Base-by-base conservation (phyloP, 2,797 vertebrate species). In the Clarias pachynema region DNA sequence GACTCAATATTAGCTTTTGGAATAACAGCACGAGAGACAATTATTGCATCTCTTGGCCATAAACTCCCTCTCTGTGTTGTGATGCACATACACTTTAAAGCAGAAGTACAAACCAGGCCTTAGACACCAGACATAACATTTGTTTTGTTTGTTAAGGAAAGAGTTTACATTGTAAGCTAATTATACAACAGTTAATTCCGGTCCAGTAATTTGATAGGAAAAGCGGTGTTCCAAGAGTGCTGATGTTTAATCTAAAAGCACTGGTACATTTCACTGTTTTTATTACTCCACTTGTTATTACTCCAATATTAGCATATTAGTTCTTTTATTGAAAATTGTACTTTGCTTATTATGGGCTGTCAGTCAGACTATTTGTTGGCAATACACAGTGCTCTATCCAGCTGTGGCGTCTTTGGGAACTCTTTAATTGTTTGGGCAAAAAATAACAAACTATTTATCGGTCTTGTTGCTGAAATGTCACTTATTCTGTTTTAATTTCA, bases 1-100 rank as follows among this genome's bases (percentile, higher is more conserved):
- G 75, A 60, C 20, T 60, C 75, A 78, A 24, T 60, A 31, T 37
- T 78, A 60, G 77, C 15, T n/a, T 62, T 44, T n/a, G 77, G 57
- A 24, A 79, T 12, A 37, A 79, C 57, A 40, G 34, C 14, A 14
- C 0, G 26, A 62, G 56, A 78, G 57, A 62, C 31, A 2, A 4
- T 79, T 63, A 78, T 79, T 79, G 31, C 57, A 79, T 31, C 57
- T 62, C 57, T 16, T n/a, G 34, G 56, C 57, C 56, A 60, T 78
- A 60, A 60, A 78, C 20, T 9, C 56, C 5, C 56, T 60, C 56
- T 60, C 5, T 60, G 56, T 37, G 29, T 78, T 57, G 14, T 59
- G 56, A 60, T 34, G 56, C 56, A 59, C 1, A 78, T 34, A 15
- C 31, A 78, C 20, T 59, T 34, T 78, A 60, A 59, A 40, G 6